Percentiles rank a stretch among this genome's conserved stretches.
phyloP scores from a whole-genome alignment of 2,888 invertebrate species.

The Erpobdella octoculata region DNA sequence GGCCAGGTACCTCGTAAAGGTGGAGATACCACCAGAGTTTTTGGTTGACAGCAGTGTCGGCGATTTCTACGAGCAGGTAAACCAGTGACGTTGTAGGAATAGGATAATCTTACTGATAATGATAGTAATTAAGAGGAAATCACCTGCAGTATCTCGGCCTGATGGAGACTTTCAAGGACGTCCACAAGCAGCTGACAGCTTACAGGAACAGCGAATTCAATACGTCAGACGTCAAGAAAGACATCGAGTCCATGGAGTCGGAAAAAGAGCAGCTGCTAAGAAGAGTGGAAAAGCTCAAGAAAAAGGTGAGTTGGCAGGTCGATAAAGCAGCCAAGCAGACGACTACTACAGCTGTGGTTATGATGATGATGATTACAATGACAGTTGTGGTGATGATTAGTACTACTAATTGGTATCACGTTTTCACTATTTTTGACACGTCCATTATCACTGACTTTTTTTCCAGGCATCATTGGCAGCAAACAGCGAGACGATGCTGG shows the following conservation, averaged over 20 bases:
- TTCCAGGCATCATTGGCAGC: slow-evolving; percentile 61
- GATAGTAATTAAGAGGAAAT: neutral
- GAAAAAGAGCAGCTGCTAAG: slow-evolving; percentile 69
- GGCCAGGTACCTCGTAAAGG: slow-evolving; percentile 60
- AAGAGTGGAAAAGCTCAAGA: slow-evolving; percentile 59
- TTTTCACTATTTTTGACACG: no score
- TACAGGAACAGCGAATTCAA: slow-evolving; percentile 62
- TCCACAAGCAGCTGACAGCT: slow-evolving; percentile 65
- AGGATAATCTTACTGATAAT: neutral
- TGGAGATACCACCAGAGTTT: slow-evolving; percentile 69
- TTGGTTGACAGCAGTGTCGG: slow-evolving; percentile 67
- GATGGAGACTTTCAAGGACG: slow-evolving; percentile 72
- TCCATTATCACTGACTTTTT: no score
- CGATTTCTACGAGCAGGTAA: slow-evolving; percentile 61
- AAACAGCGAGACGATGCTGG: slow-evolving; percentile 62
- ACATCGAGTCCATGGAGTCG: slow-evolving; percentile 76
- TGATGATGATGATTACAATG: no score
- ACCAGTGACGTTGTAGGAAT: no score
- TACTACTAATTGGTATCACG: no score
- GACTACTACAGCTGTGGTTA: no score
- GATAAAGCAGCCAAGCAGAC: neutral
- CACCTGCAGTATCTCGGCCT: slow-evolving; percentile 61
- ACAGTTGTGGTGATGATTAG: no score
- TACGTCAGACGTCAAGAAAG: slow-evolving; percentile 71
- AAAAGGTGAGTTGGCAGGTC: slow-evolving; percentile 51